Percentiles rank a stretch among this genome's conserved stretches.
Conservation (phyloP, 2,797 vertebrate species). For the Sebastes cheni region DNA sequence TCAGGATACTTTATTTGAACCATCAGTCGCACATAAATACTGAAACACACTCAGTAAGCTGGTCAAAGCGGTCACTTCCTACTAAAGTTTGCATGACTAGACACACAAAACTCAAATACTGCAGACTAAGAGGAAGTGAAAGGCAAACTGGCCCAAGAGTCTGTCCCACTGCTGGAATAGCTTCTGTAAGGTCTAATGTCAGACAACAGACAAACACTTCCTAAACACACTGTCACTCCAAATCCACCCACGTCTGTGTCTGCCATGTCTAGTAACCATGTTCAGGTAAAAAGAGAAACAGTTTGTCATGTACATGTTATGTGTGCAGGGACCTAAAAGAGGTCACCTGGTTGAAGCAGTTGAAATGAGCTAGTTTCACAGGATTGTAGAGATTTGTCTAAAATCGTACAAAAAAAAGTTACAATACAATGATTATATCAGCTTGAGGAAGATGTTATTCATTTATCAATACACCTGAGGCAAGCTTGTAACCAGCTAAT, state of each 20-base stretch:
- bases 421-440: background rate
- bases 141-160: constrained; percentile 3
- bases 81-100: background rate
- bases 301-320: background rate
- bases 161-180: background rate
- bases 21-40: background rate
- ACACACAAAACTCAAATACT: background rate
- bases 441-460: background rate
- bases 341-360: background rate
- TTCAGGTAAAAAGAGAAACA: background rate
- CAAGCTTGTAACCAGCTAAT: background rate
- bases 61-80: background rate
- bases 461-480: background rate
- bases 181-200: constrained; percentile 28
- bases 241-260: constrained; percentile 6
- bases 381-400: background rate
- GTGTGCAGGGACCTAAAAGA: background rate
- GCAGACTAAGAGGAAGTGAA: constrained; percentile 52
- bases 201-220: constrained; percentile 46
- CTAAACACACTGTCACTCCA: constrained; percentile 18
- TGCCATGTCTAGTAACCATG: background rate
- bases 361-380: background rate
- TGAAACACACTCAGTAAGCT: background rate
- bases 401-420: background rate
- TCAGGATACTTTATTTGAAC: background rate